Evolutionary conservation across 2,113 vertebrate species (phyloP), one percentile per base, ranked within the genome.

Genomic region (Solea senegalensis): DNA sequence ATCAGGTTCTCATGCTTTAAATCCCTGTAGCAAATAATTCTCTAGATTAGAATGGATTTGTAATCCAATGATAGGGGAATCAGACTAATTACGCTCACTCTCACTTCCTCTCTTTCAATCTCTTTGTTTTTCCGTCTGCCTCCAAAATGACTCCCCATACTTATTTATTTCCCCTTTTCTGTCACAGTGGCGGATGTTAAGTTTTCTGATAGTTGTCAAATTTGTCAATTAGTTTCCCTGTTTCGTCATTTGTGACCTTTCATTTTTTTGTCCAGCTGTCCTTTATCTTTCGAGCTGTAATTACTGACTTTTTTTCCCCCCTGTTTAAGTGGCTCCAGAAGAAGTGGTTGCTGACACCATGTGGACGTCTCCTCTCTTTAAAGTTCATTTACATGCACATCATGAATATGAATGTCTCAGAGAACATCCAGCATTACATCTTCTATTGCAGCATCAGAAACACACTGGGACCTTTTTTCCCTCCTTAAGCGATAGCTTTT

Each of bases 1-100:
- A 45, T 64, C 54, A 57, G 39, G 65, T 87, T 87, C 82, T 75
- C 84, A 84, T 81, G 83, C 72, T 59, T 68, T 28, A 8, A 58
- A 50, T 78, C 48, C 67, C 51, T 58, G 45, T 7, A 13, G 40
- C 45, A 62, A 80, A 78, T 46, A 43, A 73, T 72, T 80, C 63
- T 8, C 14, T 11, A 79, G 67, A 77, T 79, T 81, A 79, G 44
- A n/a, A 63, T 34, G 55, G 57, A 86, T 62, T 78, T 50, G 7
- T 69, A 75, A 80, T 85, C 74, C 78, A 50, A 55, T 46, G 55
- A 74, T 72, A 61, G n/a, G 45, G 66, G 57, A 79, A 60, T 81
- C 13, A 50, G 66, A 69, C 72, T 85, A 87, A 89, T 86, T 87
- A 72, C 60, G 46, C 55, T 55, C 1, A 3, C 27, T 60, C 44